phyloP scores from a whole-genome alignment of 2,888 invertebrate genomes.

The Cerceris ruficornis region DNA sequence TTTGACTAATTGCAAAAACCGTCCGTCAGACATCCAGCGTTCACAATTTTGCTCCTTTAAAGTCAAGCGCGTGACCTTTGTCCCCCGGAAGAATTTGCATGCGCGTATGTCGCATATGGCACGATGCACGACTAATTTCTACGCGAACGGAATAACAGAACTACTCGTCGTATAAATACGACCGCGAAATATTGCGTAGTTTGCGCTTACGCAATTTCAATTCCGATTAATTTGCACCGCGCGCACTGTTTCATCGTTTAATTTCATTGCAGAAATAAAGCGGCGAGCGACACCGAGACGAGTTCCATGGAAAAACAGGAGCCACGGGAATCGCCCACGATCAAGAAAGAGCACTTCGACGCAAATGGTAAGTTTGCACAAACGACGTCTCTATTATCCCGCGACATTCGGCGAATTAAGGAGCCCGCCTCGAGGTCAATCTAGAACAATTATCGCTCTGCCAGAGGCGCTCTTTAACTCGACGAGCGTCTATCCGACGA shows the following conservation, averaged over 20 bases:
- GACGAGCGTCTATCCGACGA: slow-evolving; percentile 22
- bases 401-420: slow-evolving; percentile 34
- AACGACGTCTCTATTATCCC: not conserved
- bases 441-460: slow-evolving; percentile 21
- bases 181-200: too few species aligned
- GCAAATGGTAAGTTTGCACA: slow-evolving; percentile 63
- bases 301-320: slow-evolving; percentile 12
- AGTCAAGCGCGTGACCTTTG: too few species aligned
- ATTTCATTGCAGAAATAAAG: slow-evolving; percentile 61
- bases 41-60: too few species aligned
- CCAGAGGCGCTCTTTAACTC: slow-evolving; percentile 13
- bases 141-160: too few species aligned
- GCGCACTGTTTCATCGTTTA: not conserved
- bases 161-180: too few species aligned
- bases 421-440: slow-evolving; percentile 32
- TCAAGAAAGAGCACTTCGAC: slow-evolving; percentile 55
- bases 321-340: slow-evolving; percentile 40
- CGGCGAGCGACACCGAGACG: slow-evolving; percentile 49
- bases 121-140: too few species aligned
- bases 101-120: too few species aligned
- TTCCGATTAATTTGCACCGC: not conserved
- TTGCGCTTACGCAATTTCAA: not conserved
- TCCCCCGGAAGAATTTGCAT: too few species aligned
- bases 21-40: too few species aligned
- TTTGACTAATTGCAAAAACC: too few species aligned